Conservation (phyloP, 2,113 vertebrate species). For the Puffinus mauretanicus region DNA sequence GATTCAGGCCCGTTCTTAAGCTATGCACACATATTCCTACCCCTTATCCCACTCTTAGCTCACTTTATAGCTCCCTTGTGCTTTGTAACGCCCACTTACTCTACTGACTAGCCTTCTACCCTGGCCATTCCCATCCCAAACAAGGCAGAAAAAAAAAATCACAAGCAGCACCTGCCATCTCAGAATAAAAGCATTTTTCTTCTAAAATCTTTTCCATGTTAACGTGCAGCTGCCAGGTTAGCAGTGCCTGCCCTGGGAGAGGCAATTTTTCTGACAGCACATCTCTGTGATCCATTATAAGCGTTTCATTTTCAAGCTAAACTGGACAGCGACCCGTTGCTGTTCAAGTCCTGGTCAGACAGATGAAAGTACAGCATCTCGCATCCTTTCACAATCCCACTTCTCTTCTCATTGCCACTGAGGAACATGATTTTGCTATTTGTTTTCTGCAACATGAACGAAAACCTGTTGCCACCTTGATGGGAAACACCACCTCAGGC, state of each 20-base stretch:
- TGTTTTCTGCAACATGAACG: neutral
- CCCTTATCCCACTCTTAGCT: neutral
- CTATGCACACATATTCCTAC: neutral
- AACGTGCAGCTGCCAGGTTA: neutral
- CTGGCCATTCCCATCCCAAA: fast-evolving
- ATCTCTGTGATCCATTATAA: neutral
- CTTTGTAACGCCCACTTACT: neutral
- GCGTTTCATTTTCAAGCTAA: neutral
- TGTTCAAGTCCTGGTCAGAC: neutral
- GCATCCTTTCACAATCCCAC: neutral
- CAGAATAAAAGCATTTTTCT: neutral
- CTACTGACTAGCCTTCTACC: neutral
- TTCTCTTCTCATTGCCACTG: neutral
- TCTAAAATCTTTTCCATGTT: neutral
- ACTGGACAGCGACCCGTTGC: fast-evolving
- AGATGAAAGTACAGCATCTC: neutral
- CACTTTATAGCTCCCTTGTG: neutral
- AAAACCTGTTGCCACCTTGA: neutral
- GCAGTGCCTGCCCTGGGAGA: neutral
- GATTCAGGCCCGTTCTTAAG: neutral
- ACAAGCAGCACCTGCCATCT: neutral
- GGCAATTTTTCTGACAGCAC: neutral
- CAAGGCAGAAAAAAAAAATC: too few relatives aligned
- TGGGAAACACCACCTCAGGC: neutral
- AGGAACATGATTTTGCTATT: neutral